Base-by-base conservation (phyloP, 2,797 vertebrate genomes). In the Euphonia xanthogaster region DNA sequence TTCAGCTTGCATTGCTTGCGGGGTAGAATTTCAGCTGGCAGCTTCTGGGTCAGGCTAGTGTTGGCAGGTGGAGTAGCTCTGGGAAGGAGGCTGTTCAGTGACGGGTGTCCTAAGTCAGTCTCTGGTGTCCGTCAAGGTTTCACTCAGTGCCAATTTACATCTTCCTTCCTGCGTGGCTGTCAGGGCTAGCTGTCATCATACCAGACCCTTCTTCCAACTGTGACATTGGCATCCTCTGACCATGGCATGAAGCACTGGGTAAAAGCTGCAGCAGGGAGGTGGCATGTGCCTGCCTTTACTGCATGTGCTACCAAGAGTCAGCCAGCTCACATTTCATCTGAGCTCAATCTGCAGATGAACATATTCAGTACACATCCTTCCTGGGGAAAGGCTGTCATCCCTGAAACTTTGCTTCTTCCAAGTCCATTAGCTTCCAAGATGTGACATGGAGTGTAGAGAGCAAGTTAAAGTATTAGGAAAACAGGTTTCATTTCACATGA, bases 361-460 rank as follows among this genome's bases (percentile, higher is more conserved):
- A 39, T 4, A 30, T 33, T 57, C 48, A 15, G 51, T 44, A 50
- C 55, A 55, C 0, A 0, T 47, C 25, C 40, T 91, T 90, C 45
- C n/a, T 39, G 45, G 7, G 11, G 23, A 78, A 66, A 70, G 31
- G 35, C 27, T 76, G 30, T 65, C 10, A 6, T 28, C 45, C 6
- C 72, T 62, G 35, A 77, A 40, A 40, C 23, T 48, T 50, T n/a
- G 15, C 33, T 80, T 73, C 53, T 65, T 74, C 12, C 37, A 31
- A 73, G 30, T 8, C 33, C 7, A 1, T 22, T 62, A 31, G 39
- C 25, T 82, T 80, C 24, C 33, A 78, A 84, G 23, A 27, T 0
- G 0, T 40, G 55, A 16, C 0, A 0, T 50, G 33, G 19, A 57
- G 23, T 7, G 14, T 19, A 53, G 25, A 54, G 10, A 54, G 7